Evolutionary conservation across 2,888 invertebrate genomes (phyloP).

Genomic region (Catocala fraxini): DNA sequence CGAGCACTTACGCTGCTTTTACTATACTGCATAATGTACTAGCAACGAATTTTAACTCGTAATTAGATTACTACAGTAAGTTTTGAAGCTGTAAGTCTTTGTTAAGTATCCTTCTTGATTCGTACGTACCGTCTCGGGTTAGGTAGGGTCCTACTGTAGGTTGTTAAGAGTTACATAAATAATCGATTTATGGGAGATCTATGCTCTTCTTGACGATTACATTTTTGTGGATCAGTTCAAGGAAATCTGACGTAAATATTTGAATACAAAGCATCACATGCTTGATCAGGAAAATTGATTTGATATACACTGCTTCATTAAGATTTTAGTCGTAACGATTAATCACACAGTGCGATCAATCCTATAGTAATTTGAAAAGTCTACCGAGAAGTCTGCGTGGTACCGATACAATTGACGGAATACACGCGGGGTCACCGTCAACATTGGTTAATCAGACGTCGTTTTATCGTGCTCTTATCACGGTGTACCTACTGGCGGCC

Average conservation of each 20-base stretch:
- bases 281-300: slow-evolving; percentile 39
- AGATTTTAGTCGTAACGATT: slow-evolving; percentile 36
- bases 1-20: slow-evolving; percentile 27
- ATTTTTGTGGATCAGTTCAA: slow-evolving; percentile 24
- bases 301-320: slow-evolving; percentile 29
- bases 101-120: background rate
- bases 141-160: too few relatives aligned
- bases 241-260: slow-evolving; percentile 33
- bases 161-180: background rate
- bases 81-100: background rate
- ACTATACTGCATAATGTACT: background rate
- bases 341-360: slow-evolving; percentile 41
- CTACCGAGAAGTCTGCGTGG: slow-evolving; percentile 43
- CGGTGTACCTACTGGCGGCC: slow-evolving; percentile 52
- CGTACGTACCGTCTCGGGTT: background rate
- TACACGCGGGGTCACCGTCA: slow-evolving; percentile 69
- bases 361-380: slow-evolving; percentile 41
- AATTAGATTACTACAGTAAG: background rate
- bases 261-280: slow-evolving; percentile 30
- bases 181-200: background rate
- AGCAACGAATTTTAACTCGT: slow-evolving; percentile 6
- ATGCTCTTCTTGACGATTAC: background rate
- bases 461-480: slow-evolving; percentile 83
- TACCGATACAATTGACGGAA: slow-evolving; percentile 56
- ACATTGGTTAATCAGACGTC: slow-evolving; percentile 79